Evolutionary conservation across 1,140 invertebrate genomes (phyloP).

Genomic region (Drosophila bocqueti): DNA sequence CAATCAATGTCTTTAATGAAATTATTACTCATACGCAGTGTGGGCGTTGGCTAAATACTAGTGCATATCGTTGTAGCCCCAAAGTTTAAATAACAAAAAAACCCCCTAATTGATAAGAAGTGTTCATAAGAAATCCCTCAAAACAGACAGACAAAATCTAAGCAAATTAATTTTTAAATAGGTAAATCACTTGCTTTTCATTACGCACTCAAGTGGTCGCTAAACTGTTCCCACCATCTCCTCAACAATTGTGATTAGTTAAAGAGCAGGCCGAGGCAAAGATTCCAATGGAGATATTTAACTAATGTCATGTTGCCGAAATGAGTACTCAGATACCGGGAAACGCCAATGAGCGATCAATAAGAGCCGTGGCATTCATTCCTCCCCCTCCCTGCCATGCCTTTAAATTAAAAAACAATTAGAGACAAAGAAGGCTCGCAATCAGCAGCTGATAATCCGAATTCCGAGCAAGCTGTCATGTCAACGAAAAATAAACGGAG

Average conservation of each 20-base stretch:
- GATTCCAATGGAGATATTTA: conserved; percentile 22
- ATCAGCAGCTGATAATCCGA: conserved; percentile 49
- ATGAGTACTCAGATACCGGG: conserved; percentile 51
- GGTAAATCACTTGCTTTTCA: not conserved
- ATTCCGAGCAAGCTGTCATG: conserved; percentile 32
- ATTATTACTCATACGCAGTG: conserved; percentile 8
- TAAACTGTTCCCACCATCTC: conserved; percentile 15
- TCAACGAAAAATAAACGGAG: conserved; percentile 7
- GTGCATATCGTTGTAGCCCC: not conserved
- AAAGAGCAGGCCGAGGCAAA: not conserved
- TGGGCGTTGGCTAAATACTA: not conserved
- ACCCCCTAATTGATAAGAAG: not conserved
- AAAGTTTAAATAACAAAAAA: not conserved
- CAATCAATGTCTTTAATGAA: no score
- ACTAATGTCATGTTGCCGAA: conserved; percentile 37
- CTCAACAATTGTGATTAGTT: conserved; percentile 3
- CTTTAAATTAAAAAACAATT: conserved; percentile 65
- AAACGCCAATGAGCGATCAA: conserved; percentile 48
- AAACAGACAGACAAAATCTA: not conserved
- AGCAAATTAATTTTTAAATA: not conserved
- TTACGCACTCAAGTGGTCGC: not conserved
- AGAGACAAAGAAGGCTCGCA: conserved; percentile 30
- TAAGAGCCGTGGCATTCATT: conserved; percentile 46
- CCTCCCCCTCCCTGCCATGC: not conserved
- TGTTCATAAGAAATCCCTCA: no score